These are phyloP conservation scores for Drosophila dives DNA, from an alignment of 2,888 invertebrate genomes.

Conservation along the genomic window DNA sequence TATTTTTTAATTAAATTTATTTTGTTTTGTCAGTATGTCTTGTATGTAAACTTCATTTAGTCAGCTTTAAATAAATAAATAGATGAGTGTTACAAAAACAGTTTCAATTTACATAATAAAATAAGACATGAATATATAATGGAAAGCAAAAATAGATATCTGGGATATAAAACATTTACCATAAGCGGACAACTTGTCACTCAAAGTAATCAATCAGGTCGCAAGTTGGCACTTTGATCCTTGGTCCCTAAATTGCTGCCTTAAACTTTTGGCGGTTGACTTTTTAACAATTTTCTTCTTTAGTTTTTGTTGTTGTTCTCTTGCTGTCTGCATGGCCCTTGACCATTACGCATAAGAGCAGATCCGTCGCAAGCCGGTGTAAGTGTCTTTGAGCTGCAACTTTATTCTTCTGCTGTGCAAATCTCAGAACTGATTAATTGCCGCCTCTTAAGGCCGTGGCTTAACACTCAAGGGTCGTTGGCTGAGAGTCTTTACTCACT, in stretches of 20 bases:
- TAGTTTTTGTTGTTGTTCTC: neutral
- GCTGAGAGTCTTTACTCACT: constrained; percentile 48
- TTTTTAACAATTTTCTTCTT: constrained; percentile 18
- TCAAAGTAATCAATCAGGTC: constrained; percentile 30
- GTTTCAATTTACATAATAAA: neutral
- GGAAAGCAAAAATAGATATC: neutral
- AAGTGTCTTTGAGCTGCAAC: constrained; percentile 41
- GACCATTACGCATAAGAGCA: constrained; percentile 32
- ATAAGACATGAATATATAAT: neutral
- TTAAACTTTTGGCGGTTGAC: constrained; percentile 21
- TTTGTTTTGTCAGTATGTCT: neutral
- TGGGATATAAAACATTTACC: constrained; percentile 3
- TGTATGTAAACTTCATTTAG: neutral
- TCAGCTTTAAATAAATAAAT: neutral
- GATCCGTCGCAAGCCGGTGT: constrained; percentile 25
- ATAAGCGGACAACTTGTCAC: constrained; percentile 21
- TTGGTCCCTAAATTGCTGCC: constrained; percentile 9
- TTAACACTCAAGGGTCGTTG: constrained; percentile 57
- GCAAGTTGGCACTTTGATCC: constrained; percentile 28
- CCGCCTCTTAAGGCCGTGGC: constrained; percentile 67
- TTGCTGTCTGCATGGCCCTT: constrained; percentile 5
- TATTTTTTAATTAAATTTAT: neutral
- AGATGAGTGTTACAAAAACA: neutral
- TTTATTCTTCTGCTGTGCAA: constrained; percentile 45
- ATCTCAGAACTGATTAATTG: constrained; percentile 68